Evolutionary conservation across 2,113 vertebrate species (phyloP), one percentile per base, ranked within the genome.

Genomic region (Gallinago jamesoni): DNA sequence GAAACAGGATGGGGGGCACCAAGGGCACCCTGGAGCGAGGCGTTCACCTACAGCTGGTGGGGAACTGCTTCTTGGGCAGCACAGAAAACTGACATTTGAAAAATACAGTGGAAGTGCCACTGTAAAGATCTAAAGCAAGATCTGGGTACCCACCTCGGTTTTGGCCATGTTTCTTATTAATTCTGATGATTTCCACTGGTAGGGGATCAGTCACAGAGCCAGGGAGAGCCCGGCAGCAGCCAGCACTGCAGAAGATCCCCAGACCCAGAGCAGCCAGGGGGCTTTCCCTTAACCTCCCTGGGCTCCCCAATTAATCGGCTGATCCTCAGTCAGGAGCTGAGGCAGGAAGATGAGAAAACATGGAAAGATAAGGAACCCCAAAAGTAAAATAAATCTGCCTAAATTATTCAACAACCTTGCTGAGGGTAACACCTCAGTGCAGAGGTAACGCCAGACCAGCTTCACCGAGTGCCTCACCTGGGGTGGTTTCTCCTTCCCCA

Each of bases 391-490:
- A n/a, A 84, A 72, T 48, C 70, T 67, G 41, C 41, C 60, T 90
- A 4, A 70, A 92, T 90, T 74, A 79, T 83, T 85, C 53, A 72
- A 30, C 31, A 76, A 6, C 76, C 31, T 27, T 33, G 43, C 68
- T 21, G 31, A 78, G n/a, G 1, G 2, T 17, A 67, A 2, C 21
- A 4, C 45, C 48, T 8, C 12, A 33, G 66, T 11, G 6, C 60
- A 62, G 83, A 70, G 80, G 39, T 39, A 39, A 22, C 5, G 7
- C 80, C 48, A 56, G 52, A 39, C 41, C 37, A 6, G 5, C 30
- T 13, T 43, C 6, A 4, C 23, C 2, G 0, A 1, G 27, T 20
- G 31, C 60, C 55, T 28, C 0, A 5, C 1, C 3, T 4, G 2
- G 16, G 11, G 2, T 53, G 43, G 52, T 8, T 31, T 16, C 1